phyloP scores from a whole-genome alignment of 1,140 invertebrate genomes.

The Papilio dardanus region DNA sequence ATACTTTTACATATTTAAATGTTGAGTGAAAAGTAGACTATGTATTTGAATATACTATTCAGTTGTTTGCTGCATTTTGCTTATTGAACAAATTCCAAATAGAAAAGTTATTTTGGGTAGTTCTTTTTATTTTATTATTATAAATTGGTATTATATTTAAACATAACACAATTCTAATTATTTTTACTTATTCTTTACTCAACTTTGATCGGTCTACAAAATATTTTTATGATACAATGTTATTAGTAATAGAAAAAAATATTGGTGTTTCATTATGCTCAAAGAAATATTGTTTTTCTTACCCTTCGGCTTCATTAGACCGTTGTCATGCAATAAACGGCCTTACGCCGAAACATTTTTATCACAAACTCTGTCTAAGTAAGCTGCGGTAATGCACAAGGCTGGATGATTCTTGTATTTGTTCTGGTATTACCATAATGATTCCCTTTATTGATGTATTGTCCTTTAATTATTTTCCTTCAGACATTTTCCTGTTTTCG shows the following conservation, averaged over 20 bases:
- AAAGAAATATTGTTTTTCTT: neutral
- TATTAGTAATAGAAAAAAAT: too few relatives aligned
- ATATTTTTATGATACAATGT: neutral
- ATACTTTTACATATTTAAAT: neutral
- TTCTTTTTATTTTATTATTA: too few relatives aligned
- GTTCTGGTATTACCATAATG: constrained; percentile 11
- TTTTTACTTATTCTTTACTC: neutral
- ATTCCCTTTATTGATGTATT: neutral
- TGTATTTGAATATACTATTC: neutral
- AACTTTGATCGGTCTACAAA: neutral
- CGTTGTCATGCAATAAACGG: too few relatives aligned
- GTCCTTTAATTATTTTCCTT: neutral
- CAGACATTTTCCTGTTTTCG: neutral
- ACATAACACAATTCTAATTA: too few relatives aligned
- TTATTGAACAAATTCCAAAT: neutral
- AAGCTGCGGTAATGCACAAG: too few relatives aligned
- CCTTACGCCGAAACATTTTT: too few relatives aligned
- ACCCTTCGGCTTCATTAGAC: too few relatives aligned
- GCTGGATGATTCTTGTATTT: neutral
- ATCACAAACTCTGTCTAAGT: too few relatives aligned
- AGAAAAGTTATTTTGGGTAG: too few relatives aligned
- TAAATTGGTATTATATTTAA: too few relatives aligned
- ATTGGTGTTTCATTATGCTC: neutral
- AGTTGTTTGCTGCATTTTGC: neutral
- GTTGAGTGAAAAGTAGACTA: neutral